Conservation (phyloP, 2,113 vertebrate species). For the Rhineura floridana region DNA sequence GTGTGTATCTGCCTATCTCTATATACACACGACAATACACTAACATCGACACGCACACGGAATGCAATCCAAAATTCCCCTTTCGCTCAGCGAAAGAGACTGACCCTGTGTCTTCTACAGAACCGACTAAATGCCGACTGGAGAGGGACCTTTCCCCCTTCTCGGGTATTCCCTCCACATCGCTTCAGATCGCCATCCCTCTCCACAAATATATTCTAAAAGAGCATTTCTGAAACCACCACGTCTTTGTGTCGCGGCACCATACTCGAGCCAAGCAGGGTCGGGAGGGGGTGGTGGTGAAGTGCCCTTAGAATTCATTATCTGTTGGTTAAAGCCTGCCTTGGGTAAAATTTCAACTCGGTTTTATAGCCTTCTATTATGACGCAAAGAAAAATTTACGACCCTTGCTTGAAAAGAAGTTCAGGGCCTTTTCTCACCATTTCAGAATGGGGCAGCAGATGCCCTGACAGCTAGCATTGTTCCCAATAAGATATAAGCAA, state of each 20-base stretch:
- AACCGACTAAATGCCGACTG: background rate
- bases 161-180: no score
- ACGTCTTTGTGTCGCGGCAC: conserved; percentile 37
- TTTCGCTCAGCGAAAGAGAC: background rate
- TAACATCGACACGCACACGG: background rate
- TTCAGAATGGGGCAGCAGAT: conserved; percentile 75
- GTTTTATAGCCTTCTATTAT: conserved; percentile 79
- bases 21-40: background rate
- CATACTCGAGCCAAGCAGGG: background rate
- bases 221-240: background rate
- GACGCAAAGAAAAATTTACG: conserved; percentile 77
- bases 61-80: background rate
- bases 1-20: background rate
- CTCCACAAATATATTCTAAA: background rate
- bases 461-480: conserved; percentile 79
- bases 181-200: background rate
- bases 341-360: conserved; percentile 77
- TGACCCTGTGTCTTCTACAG: background rate
- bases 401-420: conserved; percentile 74
- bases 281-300: conserved; percentile 7
- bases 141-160: background rate
- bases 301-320: conserved; percentile 73
- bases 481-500: conserved; percentile 73
- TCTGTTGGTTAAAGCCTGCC: conserved; percentile 74
- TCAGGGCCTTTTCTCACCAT: conserved; percentile 77